Evolutionary conservation across 2,113 vertebrate species (phyloP).

Genomic region (Gila orcuttii): DNA sequence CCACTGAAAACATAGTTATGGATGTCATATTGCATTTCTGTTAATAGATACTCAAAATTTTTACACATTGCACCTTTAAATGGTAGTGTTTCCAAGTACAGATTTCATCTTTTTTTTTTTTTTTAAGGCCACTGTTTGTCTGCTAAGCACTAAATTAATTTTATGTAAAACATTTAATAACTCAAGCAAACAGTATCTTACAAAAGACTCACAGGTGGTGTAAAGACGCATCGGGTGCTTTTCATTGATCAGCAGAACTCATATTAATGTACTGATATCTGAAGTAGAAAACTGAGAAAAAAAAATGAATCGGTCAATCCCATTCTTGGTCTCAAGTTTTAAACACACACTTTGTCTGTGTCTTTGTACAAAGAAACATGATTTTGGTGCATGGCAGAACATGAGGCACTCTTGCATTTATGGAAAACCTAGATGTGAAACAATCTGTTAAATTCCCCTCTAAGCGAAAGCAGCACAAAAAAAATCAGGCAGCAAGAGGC

Average conservation of each 20-base stretch:
- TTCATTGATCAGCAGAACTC: neutral
- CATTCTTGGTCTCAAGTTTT: neutral
- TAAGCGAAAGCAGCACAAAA: conserved; percentile 12
- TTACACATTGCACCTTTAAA: no score
- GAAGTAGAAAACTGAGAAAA: neutral
- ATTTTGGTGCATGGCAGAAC: conserved; percentile 1
- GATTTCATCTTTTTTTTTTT: neutral
- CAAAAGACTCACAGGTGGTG: neutral
- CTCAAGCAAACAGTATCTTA: neutral
- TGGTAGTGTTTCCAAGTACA: neutral
- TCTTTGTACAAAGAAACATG: neutral
- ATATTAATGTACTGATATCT: neutral
- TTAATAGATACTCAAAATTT: no score
- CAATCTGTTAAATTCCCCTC: conserved; percentile 20
- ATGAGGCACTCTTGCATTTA: neutral
- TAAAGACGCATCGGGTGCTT: neutral
- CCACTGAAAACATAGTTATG: no score
- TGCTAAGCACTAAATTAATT: neutral
- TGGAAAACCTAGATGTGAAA: conserved; percentile 6
- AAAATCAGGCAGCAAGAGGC: conserved; percentile 48
- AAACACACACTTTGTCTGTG: neutral
- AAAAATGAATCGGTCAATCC: neutral
- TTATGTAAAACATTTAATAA: neutral
- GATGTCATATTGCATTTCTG: no score
- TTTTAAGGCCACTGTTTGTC: neutral